Percentiles rank a stretch among this genome's conserved stretches.
These are phyloP conservation scores for Apodemus speciosus DNA, from an alignment of 2,113 vertebrate genomes.

Conservation along the genomic window DNA sequence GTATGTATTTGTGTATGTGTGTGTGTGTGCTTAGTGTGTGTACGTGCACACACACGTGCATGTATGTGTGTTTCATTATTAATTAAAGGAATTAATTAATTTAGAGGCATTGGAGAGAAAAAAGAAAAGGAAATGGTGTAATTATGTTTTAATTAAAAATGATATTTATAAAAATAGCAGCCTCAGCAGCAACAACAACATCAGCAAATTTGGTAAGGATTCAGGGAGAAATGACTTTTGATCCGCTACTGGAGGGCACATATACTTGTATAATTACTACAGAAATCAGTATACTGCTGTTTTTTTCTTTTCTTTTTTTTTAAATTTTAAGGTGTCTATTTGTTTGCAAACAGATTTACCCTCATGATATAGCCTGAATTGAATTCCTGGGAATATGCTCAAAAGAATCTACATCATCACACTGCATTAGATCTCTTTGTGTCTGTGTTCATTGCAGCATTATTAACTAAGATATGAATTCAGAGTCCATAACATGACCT, in stretches of 20 bases:
- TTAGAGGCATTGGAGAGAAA: background rate
- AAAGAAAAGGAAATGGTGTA: background rate
- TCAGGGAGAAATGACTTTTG: background rate
- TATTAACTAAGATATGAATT: background rate
- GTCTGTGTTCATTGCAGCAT: background rate
- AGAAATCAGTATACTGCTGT: background rate
- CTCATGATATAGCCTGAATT: background rate
- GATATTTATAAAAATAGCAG: background rate
- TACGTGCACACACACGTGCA: background rate
- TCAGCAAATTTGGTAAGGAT: background rate
- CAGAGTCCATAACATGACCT: background rate
- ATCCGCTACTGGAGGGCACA: background rate
- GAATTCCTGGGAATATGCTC: background rate
- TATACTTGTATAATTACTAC: background rate
- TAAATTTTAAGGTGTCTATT: no score
- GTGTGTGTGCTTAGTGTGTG: background rate
- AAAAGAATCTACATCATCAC: background rate
- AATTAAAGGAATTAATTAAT: background rate
- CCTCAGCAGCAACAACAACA: background rate
- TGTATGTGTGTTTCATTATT: background rate
- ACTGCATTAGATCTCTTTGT: background rate
- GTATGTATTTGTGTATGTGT: background rate
- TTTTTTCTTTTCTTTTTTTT: background rate
- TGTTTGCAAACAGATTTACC: background rate
- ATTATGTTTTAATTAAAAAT: background rate